A percentile compares a stretch with the other conserved stretches of the same genome.
These are phyloP conservation scores for Episyrphus balteatus DNA, from an alignment of 1,140 invertebrate species.

Conservation along the genomic window DNA sequence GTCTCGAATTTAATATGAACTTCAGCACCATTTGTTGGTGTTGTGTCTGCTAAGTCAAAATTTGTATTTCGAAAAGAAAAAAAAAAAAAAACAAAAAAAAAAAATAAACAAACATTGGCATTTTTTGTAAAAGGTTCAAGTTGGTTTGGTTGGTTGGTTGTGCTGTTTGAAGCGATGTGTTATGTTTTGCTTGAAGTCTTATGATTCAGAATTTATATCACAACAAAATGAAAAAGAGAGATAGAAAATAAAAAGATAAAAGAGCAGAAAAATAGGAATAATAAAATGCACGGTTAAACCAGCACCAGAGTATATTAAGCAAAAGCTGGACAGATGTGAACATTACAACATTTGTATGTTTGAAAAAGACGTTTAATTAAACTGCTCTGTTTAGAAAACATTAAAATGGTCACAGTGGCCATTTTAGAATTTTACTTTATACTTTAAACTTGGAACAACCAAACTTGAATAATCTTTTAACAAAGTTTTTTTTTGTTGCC, in stretches of 20 bases:
- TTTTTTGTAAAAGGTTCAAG: not conserved
- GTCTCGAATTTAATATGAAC: constrained; percentile 50
- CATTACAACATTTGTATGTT: no score
- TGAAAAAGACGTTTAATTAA: no score
- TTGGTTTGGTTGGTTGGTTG: not conserved
- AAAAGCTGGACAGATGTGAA: not conserved
- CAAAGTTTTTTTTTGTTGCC: not conserved
- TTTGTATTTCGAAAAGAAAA: not conserved
- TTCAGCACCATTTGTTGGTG: constrained; percentile 7
- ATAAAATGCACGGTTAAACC: not conserved
- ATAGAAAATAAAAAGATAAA: not conserved
- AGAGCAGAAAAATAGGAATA: not conserved
- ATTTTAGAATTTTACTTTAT: no score
- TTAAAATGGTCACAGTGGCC: no score
- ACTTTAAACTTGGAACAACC: no score
- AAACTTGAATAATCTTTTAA: no score
- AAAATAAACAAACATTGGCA: no score
- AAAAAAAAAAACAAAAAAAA: not conserved
- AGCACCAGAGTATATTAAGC: not conserved
- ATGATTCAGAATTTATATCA: not conserved
- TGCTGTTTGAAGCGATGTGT: not conserved
- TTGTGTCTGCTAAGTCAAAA: constrained; percentile 2
- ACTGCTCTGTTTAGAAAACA: no score
- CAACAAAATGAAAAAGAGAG: not conserved
- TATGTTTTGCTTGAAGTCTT: not conserved